A percentile compares a stretch with the other conserved stretches of the same genome.
Evolutionary conservation across 2,888 invertebrate genomes (phyloP).

Genomic region (Acronicta leporina): DNA sequence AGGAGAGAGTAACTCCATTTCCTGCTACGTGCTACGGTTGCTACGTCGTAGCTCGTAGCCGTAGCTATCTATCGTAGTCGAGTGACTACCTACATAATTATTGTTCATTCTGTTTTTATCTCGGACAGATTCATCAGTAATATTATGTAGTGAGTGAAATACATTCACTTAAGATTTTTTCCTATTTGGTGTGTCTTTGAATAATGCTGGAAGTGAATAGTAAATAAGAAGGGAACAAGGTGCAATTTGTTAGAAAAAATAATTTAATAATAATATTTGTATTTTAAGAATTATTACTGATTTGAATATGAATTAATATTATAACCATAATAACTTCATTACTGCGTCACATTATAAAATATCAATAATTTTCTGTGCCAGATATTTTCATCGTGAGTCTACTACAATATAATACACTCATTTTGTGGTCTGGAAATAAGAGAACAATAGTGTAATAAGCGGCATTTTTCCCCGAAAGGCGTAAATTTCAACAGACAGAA

Average conservation of each 20-base stretch:
- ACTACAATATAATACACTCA: slow-evolving; percentile 11
- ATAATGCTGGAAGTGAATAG: neutral
- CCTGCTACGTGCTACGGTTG: slow-evolving; percentile 82
- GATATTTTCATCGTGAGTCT: neutral
- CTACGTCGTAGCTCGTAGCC: slow-evolving; percentile 73
- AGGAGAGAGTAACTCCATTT: slow-evolving; percentile 80
- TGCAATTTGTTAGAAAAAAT: too few relatives aligned
- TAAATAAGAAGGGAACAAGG: too few relatives aligned
- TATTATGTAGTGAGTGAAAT: neutral
- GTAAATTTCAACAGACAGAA: slow-evolving; percentile 47
- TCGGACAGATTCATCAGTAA: slow-evolving; percentile 59
- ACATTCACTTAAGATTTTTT: neutral
- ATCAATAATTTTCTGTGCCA: neutral
- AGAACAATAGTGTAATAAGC: slow-evolving; percentile 46
- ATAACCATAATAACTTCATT: too few relatives aligned
- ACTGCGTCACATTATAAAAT: too few relatives aligned
- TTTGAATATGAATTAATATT: too few relatives aligned
- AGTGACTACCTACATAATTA: slow-evolving; percentile 76
- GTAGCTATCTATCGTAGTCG: slow-evolving; percentile 56
- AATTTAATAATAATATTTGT: too few relatives aligned
- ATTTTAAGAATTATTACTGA: too few relatives aligned
- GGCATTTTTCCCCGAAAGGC: slow-evolving; percentile 46
- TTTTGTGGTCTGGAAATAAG: slow-evolving; percentile 36
- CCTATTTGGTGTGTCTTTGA: neutral
- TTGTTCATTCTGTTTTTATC: slow-evolving; percentile 68